These are phyloP conservation scores for Psittacula cyanocephala DNA, from an alignment of 2,113 vertebrate genomes.

Conservation along the genomic window DNA sequence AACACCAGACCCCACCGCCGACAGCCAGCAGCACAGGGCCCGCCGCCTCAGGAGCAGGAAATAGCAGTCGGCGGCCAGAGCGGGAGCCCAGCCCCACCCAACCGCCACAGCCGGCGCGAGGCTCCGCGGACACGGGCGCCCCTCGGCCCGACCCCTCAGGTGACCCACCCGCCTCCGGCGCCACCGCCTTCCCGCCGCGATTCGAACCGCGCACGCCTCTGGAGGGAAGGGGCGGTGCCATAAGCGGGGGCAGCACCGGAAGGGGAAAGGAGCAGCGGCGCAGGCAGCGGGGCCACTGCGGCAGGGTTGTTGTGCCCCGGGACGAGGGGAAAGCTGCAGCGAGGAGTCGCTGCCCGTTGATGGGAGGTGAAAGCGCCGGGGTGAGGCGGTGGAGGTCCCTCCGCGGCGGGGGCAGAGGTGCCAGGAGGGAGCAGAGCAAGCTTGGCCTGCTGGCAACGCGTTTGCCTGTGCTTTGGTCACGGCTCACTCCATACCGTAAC, in stretches of 20 bases:
- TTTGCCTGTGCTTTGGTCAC: background rate
- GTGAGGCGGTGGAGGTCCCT: too few species aligned
- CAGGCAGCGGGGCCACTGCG: fast-evolving
- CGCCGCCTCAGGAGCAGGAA: fast-evolving
- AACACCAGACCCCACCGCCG: background rate
- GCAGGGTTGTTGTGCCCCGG: fast-evolving
- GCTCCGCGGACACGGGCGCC: background rate
- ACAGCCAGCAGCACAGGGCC: background rate
- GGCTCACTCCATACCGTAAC: too few species aligned
- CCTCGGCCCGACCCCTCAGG: background rate
- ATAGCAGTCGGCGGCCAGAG: background rate
- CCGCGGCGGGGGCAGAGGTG: too few species aligned
- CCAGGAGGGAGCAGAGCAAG: too few species aligned
- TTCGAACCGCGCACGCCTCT: background rate
- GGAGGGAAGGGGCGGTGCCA: background rate
- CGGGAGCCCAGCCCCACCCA: too few species aligned
- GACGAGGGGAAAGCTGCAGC: too few species aligned
- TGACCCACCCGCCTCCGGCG: background rate
- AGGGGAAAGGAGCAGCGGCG: background rate
- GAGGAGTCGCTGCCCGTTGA: too few species aligned
- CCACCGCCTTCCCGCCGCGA: background rate
- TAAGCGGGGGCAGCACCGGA: background rate
- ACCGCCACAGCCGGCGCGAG: fast-evolving
- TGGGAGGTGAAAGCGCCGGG: background rate
- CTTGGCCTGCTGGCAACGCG: too few species aligned